phyloP scores from a whole-genome alignment of 2,113 vertebrate genomes.

The Myocastor coypus region DNA sequence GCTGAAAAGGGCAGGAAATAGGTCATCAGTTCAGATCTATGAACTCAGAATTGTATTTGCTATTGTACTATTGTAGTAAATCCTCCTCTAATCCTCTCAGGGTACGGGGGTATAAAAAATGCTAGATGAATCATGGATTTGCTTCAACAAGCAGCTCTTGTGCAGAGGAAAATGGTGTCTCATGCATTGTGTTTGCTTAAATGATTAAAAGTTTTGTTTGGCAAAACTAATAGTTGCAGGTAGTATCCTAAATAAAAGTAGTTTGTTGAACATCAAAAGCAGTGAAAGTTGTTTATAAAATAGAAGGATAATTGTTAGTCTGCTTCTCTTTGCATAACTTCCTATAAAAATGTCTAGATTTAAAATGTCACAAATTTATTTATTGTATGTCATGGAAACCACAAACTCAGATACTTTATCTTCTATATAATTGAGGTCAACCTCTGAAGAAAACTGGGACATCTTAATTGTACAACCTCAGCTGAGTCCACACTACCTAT shows the following conservation, averaged over 20 bases:
- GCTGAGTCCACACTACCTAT: background rate
- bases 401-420: background rate
- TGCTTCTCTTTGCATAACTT: background rate
- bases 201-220: background rate
- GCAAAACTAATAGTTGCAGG: background rate
- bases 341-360: conserved; percentile 2
- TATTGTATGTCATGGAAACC: conserved; percentile 4
- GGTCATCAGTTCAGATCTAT: background rate
- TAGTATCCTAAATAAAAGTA: background rate
- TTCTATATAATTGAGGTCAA: conserved; percentile 45
- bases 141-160: background rate
- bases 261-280: background rate
- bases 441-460: conserved; percentile 56
- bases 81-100: background rate
- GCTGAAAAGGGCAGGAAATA: background rate
- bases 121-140: background rate
- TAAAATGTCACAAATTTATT: conserved; percentile 5
- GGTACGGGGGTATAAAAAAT: background rate
- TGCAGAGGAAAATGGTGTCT: background rate
- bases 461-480: conserved; percentile 49
- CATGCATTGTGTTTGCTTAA: background rate
- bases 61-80: background rate
- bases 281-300: background rate
- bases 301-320: background rate
- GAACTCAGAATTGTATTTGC: background rate